Evolutionary conservation across 2,113 vertebrate species (phyloP).

Genomic region (Rutilus rutilus): DNA sequence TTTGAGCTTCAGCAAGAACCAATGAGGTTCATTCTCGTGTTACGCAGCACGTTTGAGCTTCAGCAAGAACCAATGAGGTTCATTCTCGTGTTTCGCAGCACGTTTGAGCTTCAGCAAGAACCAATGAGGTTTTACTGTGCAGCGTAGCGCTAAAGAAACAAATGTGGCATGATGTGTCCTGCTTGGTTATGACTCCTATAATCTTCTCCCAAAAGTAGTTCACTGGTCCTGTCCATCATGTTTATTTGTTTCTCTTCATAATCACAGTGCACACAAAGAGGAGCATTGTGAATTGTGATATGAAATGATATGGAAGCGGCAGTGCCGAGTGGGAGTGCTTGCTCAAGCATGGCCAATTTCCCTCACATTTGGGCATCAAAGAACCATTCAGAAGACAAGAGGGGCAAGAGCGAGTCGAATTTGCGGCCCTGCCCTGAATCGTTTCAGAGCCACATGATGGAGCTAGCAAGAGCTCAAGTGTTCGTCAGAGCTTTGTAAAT

Average conservation of each 20-base stretch:
- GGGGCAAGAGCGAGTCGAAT: neutral
- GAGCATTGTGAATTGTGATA: constrained; percentile 69
- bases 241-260: constrained; percentile 17
- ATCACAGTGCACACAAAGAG: constrained; percentile 61
- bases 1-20: too few relatives aligned
- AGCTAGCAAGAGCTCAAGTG: neutral
- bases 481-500: neutral
- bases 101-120: too few relatives aligned
- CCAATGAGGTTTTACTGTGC: too few relatives aligned
- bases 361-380: constrained; percentile 59
- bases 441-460: neutral
- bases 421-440: neutral
- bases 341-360: constrained; percentile 60
- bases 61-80: too few relatives aligned
- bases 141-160: neutral
- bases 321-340: constrained; percentile 64
- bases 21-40: too few relatives aligned
- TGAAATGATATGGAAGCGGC: constrained; percentile 66
- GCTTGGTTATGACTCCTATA: too few relatives aligned
- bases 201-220: neutral
- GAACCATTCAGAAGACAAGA: constrained; percentile 60
- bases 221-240: constrained; percentile 24
- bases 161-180: neutral
- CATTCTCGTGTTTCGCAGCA: too few relatives aligned
- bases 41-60: too few relatives aligned